Conservation (phyloP, 2,888 invertebrate genomes). For the Lasioglossum zephyrum region DNA sequence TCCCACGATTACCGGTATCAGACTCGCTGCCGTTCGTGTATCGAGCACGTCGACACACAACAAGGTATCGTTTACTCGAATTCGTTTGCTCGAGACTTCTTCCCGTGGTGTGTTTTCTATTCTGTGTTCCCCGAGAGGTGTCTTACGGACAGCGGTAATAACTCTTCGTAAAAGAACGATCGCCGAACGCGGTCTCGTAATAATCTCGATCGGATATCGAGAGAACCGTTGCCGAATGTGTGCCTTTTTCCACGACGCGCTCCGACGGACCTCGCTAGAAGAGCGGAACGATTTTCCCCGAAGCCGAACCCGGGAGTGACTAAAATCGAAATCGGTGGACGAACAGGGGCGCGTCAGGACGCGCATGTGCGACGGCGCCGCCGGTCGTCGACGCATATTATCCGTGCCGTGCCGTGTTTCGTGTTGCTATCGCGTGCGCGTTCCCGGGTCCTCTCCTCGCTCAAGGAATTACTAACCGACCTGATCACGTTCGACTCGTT, state of each 20-base stretch:
- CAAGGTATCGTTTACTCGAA: constrained; percentile 4
- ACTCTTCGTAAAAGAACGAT: not conserved
- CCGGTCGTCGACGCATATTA: constrained; percentile 81
- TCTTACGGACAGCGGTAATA: not conserved
- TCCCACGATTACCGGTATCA: constrained; percentile 49
- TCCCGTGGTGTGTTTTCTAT: not conserved
- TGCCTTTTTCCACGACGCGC: constrained; percentile 48
- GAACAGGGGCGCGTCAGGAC: constrained; percentile 79
- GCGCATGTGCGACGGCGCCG: constrained; percentile 82
- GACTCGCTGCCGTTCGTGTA: constrained; percentile 4
- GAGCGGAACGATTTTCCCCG: constrained; percentile 80
- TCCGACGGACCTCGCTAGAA: constrained; percentile 47
- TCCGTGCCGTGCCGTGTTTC: constrained; percentile 74
- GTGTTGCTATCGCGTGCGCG: constrained; percentile 72
- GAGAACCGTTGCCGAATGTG: constrained; percentile 17
- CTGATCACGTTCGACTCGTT: constrained; percentile 76
- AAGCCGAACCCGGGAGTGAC: constrained; percentile 83
- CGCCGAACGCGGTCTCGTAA: constrained; percentile 20
- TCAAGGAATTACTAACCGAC: constrained; percentile 76
- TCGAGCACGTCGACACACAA: not conserved
- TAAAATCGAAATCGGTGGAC: constrained; percentile 84
- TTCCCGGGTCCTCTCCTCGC: constrained; percentile 55
- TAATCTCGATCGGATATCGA: constrained; percentile 22
- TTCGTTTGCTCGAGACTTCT: too few relatives aligned
- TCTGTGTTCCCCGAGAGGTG: not conserved